These are phyloP conservation scores for Mythimna loreyi DNA, from an alignment of 2,888 invertebrate genomes.

Conservation along the genomic window DNA sequence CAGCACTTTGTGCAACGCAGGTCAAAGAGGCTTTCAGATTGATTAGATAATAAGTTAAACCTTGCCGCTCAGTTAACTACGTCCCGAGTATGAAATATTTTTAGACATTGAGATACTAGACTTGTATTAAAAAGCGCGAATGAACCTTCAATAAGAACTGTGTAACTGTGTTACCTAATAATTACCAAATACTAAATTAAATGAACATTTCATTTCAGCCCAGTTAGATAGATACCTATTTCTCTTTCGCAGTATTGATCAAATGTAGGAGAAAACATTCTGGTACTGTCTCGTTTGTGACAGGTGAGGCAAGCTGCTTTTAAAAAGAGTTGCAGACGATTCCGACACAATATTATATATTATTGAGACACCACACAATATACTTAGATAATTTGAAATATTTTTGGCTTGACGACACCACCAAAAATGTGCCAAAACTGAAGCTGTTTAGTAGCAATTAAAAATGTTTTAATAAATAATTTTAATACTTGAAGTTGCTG, in stretches of 20 bases:
- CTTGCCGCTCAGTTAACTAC: constrained; percentile 5
- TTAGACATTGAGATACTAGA: constrained; percentile 5
- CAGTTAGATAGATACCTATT: too few relatives aligned
- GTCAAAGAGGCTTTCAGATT: constrained; percentile 16
- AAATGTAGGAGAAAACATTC: background rate
- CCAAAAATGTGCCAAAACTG: too few relatives aligned
- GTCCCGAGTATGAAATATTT: constrained; percentile 19
- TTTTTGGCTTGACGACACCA: too few relatives aligned
- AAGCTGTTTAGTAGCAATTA: too few relatives aligned
- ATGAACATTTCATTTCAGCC: background rate
- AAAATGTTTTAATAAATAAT: too few relatives aligned
- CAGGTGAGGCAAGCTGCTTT: constrained; percentile 6
- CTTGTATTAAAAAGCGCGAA: constrained; percentile 5
- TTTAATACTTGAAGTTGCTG: too few relatives aligned
- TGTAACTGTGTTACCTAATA: constrained; percentile 2
- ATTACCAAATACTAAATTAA: constrained; percentile 2
- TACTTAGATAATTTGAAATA: too few relatives aligned
- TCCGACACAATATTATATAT: too few relatives aligned
- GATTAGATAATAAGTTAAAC: constrained; percentile 53
- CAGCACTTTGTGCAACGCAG: constrained; percentile 51
- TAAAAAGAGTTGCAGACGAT: background rate
- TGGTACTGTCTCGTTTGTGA: too few relatives aligned
- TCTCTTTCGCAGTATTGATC: background rate
- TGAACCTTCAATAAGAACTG: background rate
- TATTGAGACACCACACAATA: too few relatives aligned